A percentile compares a stretch with the other conserved stretches of the same genome.
Conservation (phyloP, 2,113 vertebrate genomes). For the Nothocercus nigrocapillus region DNA sequence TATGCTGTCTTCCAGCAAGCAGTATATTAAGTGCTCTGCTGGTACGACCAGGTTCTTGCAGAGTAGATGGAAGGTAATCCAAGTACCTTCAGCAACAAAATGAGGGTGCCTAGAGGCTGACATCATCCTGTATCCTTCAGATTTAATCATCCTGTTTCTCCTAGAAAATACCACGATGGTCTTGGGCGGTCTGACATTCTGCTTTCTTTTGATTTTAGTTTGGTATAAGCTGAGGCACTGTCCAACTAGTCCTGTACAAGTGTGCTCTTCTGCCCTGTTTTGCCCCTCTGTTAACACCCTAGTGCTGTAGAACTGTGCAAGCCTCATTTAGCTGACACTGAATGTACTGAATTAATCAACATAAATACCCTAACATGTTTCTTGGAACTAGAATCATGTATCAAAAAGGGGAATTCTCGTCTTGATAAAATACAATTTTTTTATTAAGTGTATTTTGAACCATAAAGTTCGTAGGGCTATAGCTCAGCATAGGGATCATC, state of each 20-base stretch:
- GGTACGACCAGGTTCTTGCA: neutral
- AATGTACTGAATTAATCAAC: neutral
- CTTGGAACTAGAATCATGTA: neutral
- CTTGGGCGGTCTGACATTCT: neutral
- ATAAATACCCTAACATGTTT: neutral
- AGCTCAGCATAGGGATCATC: neutral
- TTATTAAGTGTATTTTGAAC: neutral
- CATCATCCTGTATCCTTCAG: neutral
- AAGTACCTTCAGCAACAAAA: neutral
- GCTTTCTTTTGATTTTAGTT: neutral
- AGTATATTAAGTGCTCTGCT: neutral
- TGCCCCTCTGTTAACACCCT: neutral
- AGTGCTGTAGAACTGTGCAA: neutral
- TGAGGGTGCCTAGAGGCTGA: neutral
- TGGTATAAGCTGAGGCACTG: neutral
- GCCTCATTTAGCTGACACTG: neutral
- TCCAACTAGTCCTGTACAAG: neutral
- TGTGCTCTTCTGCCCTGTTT: neutral
- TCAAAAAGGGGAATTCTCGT: neutral
- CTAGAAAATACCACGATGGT: neutral
- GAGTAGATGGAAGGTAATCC: neutral
- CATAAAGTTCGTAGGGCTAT: neutral
- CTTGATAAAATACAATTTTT: rapidly evolving
- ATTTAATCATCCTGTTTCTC: neutral
- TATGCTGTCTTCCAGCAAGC: neutral